phyloP scores from a whole-genome alignment of 1,140 invertebrate genomes.

The Mya arenaria region DNA sequence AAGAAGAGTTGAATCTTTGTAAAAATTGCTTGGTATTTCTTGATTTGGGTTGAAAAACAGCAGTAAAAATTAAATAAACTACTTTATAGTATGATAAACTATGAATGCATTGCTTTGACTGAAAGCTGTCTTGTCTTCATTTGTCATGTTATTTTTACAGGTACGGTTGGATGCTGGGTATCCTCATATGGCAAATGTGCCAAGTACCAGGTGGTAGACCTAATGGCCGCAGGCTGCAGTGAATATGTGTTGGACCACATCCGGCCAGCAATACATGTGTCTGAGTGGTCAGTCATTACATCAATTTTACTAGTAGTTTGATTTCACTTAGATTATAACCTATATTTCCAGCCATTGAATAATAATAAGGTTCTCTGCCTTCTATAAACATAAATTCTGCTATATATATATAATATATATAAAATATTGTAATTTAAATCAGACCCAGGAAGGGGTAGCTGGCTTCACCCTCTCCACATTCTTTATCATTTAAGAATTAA shows the following conservation, averaged over 20 bases:
- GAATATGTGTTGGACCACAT: slow-evolving; percentile 35
- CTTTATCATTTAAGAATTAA: no score
- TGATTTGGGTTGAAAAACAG: not conserved
- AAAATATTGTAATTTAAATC: no score
- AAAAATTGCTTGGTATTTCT: not conserved
- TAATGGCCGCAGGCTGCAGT: slow-evolving; percentile 40
- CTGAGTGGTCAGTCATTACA: slow-evolving; percentile 56
- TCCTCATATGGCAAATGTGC: slow-evolving; percentile 36
- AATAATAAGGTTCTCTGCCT: no score
- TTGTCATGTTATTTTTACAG: not conserved
- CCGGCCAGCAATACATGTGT: slow-evolving; percentile 37
- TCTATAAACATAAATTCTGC: no score
- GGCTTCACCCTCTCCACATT: no score
- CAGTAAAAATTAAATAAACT: not conserved
- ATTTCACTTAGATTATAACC: no score
- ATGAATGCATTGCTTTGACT: not conserved
- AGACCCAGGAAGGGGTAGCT: no score
- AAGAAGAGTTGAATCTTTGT: not conserved
- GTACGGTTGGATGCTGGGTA: slow-evolving; percentile 27
- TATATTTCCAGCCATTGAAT: no score
- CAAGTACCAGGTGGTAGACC: slow-evolving; percentile 44
- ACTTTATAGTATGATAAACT: not conserved
- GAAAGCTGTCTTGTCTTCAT: not conserved
- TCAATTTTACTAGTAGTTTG: no score
- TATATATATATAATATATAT: no score